Evolutionary conservation across 1,140 invertebrate genomes (phyloP), one percentile per base, ranked within the genome.

Genomic region (Tetragonula clypearis): DNA sequence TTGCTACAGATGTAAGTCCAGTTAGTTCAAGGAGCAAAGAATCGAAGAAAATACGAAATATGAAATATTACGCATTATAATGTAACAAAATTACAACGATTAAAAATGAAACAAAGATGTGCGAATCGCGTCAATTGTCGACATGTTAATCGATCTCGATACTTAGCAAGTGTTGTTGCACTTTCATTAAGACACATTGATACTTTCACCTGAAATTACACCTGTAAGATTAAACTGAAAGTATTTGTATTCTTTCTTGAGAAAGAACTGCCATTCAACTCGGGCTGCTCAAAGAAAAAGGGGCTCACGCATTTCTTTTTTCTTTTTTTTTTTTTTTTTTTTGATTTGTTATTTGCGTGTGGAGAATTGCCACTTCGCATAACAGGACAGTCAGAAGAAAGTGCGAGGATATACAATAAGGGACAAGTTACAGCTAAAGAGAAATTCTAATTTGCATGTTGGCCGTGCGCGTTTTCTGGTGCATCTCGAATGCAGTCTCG

Each of bases 401-500:
- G 0, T 6, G 0, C 1, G 1, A 12, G 49, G 17, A 21, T 53
- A 2, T 53, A 2, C 49, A 72, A 73, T n/a, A 19, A 53, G n/a
- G 17, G 49, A 0, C 15, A 23, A 11, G 3, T 8, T 26, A 21
- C 49, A 53, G 35, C 17, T 56, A n/a, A 35, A 26, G 15, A 73
- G 56, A 62, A 81, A 81, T 35, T 3, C 60, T 77, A 68, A 82
- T 66, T 65, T 66, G 26, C 73, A 49, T 9, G 49, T 82, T 11
- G 81, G 21, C 30, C 17, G 14, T 1, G 49, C 49, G 5, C 19
- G n/a, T 35, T 55, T 35, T 23, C 30, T 26, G 77, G 5, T 81
- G 26, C 65, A 74, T 62, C 69, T 82, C 23, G 73, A 82, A 72
- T 76, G 65, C 21, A 81, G 78, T 35, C 30, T 56, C 41, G 41